Evolutionary conservation across 2,888 invertebrate genomes (phyloP), one percentile per base, ranked within the genome.

Genomic region (Phania funesta): DNA sequence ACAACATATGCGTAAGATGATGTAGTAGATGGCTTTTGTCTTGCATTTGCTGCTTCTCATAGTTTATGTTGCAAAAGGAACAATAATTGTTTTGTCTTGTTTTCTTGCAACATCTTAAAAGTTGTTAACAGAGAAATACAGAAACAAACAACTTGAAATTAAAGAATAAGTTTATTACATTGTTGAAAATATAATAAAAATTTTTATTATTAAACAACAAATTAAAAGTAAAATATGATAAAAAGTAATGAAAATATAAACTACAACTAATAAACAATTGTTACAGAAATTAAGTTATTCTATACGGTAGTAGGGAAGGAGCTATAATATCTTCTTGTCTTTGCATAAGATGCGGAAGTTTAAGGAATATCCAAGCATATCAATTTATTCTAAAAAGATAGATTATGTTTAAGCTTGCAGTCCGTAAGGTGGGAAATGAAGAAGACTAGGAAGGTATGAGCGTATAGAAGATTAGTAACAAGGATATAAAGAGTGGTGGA

Each of bases 111-210:
- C 24, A 54, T 56, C 22, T 9, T 48, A 58, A 67, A 80, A 62
- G 68, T 64, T 75, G 46, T 71, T 62, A 52, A 76, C 46, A 41
- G 35, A n/a, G 54, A 50, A 9, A 35, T 18, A 60, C 35, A 60
- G 26, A 56, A 62, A 54, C 58, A 65, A 71, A 60, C 62, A 68
- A 60, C 60, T 62, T 50, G 16, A 58, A 54, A 52, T 52, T 41
- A 29, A 20, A 18, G 35, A 54, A 70, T 46, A 67, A 70, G 41
- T 67, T 71, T 73, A 62, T 73, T 67, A 73, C 54, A 54, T 73
- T 73, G 65, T 76, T 75, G 22, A 67, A 60, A 75, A 75, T 67
- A 38, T 60, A 75, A 65, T 75, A 38, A 78, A 35, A 48, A 74
- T 46, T 35, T 60, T 44, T 67, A 58, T 38, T 41, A 32, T 24